A percentile compares a stretch with the other conserved stretches of the same genome.
Evolutionary conservation across 1,140 invertebrate species (phyloP).

Genomic region (Drosophila melanica): DNA sequence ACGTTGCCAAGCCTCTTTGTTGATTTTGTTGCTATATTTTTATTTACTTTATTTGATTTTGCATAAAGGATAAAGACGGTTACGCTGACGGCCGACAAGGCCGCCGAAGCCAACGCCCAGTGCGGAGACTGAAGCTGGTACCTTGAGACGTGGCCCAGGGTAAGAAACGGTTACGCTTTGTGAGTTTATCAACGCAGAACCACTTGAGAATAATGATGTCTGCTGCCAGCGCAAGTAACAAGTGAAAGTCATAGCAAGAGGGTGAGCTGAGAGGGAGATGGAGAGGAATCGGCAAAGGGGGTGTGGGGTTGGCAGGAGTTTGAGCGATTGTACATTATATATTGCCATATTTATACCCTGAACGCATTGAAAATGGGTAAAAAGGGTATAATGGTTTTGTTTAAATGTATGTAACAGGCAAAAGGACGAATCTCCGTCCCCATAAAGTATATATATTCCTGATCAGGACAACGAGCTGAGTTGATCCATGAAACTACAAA

Average conservation of each 20-base stretch:
- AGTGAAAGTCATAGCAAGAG: constrained; percentile 28
- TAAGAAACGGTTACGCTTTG: constrained; percentile 59
- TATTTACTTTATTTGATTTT: constrained; percentile 74
- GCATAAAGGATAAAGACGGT: constrained; percentile 71
- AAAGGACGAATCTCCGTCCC: no score
- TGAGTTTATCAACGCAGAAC: constrained; percentile 74
- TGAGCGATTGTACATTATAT: constrained; percentile 11
- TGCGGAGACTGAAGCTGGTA: background rate
- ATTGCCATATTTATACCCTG: constrained; percentile 21
- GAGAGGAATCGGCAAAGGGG: no score
- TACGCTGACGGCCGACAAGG: constrained; percentile 31
- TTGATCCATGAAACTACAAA: no score
- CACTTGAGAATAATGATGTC: constrained; percentile 78
- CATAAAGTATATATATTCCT: no score
- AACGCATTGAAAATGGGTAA: no score
- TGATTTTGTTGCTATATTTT: constrained; percentile 49
- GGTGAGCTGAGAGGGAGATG: background rate
- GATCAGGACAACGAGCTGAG: no score
- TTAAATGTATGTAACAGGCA: no score
- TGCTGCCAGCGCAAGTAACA: constrained; percentile 46
- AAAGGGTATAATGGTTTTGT: no score
- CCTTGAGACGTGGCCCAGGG: background rate
- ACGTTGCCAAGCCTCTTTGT: constrained; percentile 26
- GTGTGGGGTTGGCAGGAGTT: no score
- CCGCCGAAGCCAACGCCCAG: constrained; percentile 42